Evolutionary conservation across 2,888 invertebrate genomes (phyloP), one percentile per base, ranked within the genome.

Genomic region (Liodrosophila aerea): DNA sequence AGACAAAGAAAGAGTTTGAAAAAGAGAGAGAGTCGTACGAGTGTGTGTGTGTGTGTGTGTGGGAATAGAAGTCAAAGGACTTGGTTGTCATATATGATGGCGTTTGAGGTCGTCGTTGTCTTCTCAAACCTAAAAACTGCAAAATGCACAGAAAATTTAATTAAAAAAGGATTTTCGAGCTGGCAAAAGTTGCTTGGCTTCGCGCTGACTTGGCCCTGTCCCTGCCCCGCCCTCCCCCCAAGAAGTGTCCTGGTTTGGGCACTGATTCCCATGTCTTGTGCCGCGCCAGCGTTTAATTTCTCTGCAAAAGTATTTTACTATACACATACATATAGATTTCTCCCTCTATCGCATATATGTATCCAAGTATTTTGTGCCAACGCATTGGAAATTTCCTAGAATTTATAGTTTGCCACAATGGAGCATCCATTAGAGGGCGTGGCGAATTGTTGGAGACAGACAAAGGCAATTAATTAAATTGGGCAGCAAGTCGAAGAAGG

Each of bases 61-160:
- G 46, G 3, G 36, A 4, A n/a, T 13, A 29, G 12, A 30, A 56
- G 61, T 58, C 58, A 70, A 61, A 70, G 61, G 65, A 70, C 49
- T 63, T 45, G 45, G 60, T 53, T 67, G 69, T 65, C 69, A 73
- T 76, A 74, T 53, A 49, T 52, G 58, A 57, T 50, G 51, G 52
- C 47, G 53, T 70, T n/a, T 64, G 64, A 60, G 60, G 60, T 57
- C 46, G 60, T 44, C 53, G 56, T 22, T 22, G 22, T 44, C 46
- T 59, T 7, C 76, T 76, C 82, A 82, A 82, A 78, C 75, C 78
- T 70, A 82, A 82, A 78, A 78, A 82, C 78, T 78, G 78, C 78
- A 82, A 77, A 78, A 82, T 78, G 78, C 77, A 82, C 78, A 82
- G 78, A 78, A 78, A 78, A 78, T 78, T 78, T 78, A 78, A 78